These are phyloP conservation scores for Tachina fera DNA, from an alignment of 2,888 invertebrate species.

Conservation along the genomic window DNA sequence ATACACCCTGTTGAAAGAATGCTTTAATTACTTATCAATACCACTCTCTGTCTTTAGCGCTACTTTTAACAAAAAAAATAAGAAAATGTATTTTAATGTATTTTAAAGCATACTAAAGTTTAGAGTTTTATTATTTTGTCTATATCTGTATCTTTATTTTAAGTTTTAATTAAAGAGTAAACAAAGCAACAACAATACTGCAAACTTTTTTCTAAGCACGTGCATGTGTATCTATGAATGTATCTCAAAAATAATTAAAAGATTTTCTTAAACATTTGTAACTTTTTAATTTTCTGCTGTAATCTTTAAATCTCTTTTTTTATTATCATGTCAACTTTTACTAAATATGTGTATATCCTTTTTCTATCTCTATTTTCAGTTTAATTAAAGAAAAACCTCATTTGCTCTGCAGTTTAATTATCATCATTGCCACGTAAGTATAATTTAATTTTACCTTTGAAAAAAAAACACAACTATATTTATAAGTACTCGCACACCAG, in stretches of 20 bases:
- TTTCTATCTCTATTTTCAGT: slow-evolving; percentile 22
- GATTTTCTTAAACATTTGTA: neutral
- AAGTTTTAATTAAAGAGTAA: too few species aligned
- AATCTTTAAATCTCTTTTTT: slow-evolving; percentile 14
- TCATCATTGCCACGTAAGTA: slow-evolving; percentile 65
- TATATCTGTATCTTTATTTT: too few species aligned
- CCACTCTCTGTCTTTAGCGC: too few species aligned
- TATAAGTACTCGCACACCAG: neutral
- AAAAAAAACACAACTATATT: slow-evolving; percentile 22
- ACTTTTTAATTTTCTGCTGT: slow-evolving; percentile 1
- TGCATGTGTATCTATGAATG: neutral
- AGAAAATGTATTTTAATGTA: too few species aligned
- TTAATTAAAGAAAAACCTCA: slow-evolving; percentile 57
- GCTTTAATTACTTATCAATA: too few species aligned
- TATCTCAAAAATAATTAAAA: neutral
- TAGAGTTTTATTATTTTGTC: too few species aligned
- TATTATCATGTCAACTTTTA: slow-evolving; percentile 18
- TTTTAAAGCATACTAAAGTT: too few species aligned
- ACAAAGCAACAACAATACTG: too few species aligned
- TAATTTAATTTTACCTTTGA: slow-evolving; percentile 60
- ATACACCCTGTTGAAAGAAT: too few species aligned
- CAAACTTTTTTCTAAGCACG: too few species aligned
- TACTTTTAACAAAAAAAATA: too few species aligned
- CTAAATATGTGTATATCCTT: neutral
- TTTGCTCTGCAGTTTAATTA: slow-evolving; percentile 42